Base-by-base conservation (phyloP, 2,888 invertebrate genomes). In the Caradrina kadenii region DNA sequence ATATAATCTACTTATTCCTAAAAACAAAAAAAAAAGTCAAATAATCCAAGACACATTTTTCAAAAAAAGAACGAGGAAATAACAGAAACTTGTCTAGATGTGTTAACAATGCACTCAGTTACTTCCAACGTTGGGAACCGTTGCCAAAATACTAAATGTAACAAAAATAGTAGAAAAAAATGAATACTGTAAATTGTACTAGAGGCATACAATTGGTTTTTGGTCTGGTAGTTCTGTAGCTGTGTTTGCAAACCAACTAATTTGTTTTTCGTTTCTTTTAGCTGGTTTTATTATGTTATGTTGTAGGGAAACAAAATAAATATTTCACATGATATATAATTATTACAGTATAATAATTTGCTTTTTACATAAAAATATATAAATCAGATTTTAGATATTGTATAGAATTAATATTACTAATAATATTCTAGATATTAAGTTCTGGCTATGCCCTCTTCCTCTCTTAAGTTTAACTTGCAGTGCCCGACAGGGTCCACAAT, bases 81-180 rank as follows among this genome's bases (percentile, higher is more conserved):
- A 62, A 21, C 59, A 22, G 1, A 45, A 49, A 60, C 19, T 26
- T 42, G 48, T 60, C 55, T 52, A 45, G 17, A 60, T 48, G 11
- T 56, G 63, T 63, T 63, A 60, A 60, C 50, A 7, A 26, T 54
- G 39, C n/a, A 49, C 7, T 63, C 48, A n/a, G 53, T 48, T 17
- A n/a, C 22, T 48, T 7, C 22, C 15, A 35, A 19, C 54, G 55
- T 59, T 26, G 35, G 21, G 21, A 22, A 19, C n/a, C 19, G 63
- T 60, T 74, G 74, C 69, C 69, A 74, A 74, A 75, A 69, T 50
- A 69, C 54, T 26, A 59, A 62, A 68, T 39, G 68, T 55, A 60
- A 55, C 19, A 19, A 55, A 69, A 63, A 60, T 26, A 35, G 22
- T 48, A 50, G 22, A 22, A 73, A 74, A 76, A 76, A 65, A 61